Evolutionary conservation across 1,140 invertebrate genomes (phyloP), one percentile per base, ranked within the genome.

Genomic region (Lanistes nyassanus): DNA sequence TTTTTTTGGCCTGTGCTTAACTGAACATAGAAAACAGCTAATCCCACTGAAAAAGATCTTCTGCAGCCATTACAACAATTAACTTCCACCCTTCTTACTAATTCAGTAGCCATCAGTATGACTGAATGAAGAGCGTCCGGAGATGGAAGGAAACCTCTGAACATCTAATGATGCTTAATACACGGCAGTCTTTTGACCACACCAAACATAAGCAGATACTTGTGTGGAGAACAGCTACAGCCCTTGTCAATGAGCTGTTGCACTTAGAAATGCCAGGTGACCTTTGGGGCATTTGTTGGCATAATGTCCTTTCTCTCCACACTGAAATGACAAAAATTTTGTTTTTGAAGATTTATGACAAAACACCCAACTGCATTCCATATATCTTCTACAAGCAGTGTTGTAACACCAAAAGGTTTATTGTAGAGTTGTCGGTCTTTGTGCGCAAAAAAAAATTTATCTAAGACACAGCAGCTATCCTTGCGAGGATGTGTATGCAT

Each of bases 261-360:
- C 56, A 74, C 95, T 97, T 21, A 99, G 92, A 89, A 98, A 99
- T 9, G 97, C 97, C 60, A 98, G 91, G 89, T 98, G 96, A 53
- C 97, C 97, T 88, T 99, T 99, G 0, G 96, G 95, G 90, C 70
- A 99, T 87, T 97, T 97, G 88, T 99, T 99, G 0, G 98, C 98
- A 89, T 99, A 99, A 90, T 99, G 98, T 23, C 98, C 98, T 89
- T 98, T 99, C 60, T 96, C 95, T 11, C 98, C 98, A 90, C 98
- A 99, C 91, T 93, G 89, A 81, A 92, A n/a, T n/a, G n/a, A 91
- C 76, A 81, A 79, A 82, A 82, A 78, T 60, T 64, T 42, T 39
- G n/a, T n/a, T n/a, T n/a, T n/a, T n/a, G n/a, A n/a, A n/a, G n/a
- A n/a, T n/a, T n/a, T n/a, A n/a, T n/a, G n/a, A n/a, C n/a, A n/a